Base-by-base conservation (phyloP, 2,888 invertebrate genomes). In the Nomada goodeniana region DNA sequence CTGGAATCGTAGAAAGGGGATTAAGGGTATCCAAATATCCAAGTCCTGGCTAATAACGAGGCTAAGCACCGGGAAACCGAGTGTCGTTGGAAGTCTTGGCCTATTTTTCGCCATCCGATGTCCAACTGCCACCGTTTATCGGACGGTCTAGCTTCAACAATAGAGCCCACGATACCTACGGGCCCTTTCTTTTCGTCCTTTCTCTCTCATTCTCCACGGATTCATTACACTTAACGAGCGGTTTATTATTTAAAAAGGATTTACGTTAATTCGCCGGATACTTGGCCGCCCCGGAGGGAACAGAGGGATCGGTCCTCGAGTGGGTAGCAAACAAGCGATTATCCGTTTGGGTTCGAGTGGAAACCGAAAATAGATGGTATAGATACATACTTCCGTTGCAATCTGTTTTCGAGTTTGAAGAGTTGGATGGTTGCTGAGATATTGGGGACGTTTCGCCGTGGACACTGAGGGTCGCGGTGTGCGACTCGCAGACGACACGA, bases 21-120 rank as follows among this genome's bases (percentile, higher is more conserved):
- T 92, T 92, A 92, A 87, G 80, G 76, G 91, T 92, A 92, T 92
- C 92, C 92, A 92, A 92, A 92, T 92, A 92, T 92, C 92, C 91
- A 91, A 92, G 89, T 89, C 90, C 86, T 72, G 72, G 80, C 68
- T 85, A 83, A 90, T 92, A 92, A 92, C 76, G 87, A 91, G 88
- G 85, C 89, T 89, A 90, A 92, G 89, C 85, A 77, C 7, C 72
- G 52, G 60, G 77, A 80, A 77, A 68, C 59, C 59, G 83, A 82
- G 80, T 69, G 79, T 77, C 55, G 18, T 10, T 15, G 26, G 26
- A 64, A 76, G 60, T 55, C 73, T 61, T 67, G 79, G 75, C 44
- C 83, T 57, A 70, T 85, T 87, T 86, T 57, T 64, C 70, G 23
- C 13, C n/a, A 13, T 15, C 11, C 15, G 15, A 29, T 59, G 72